Evolutionary conservation across 2,113 vertebrate genomes (phyloP), one percentile per base, ranked within the genome.

Genomic region (Cairina moschata): DNA sequence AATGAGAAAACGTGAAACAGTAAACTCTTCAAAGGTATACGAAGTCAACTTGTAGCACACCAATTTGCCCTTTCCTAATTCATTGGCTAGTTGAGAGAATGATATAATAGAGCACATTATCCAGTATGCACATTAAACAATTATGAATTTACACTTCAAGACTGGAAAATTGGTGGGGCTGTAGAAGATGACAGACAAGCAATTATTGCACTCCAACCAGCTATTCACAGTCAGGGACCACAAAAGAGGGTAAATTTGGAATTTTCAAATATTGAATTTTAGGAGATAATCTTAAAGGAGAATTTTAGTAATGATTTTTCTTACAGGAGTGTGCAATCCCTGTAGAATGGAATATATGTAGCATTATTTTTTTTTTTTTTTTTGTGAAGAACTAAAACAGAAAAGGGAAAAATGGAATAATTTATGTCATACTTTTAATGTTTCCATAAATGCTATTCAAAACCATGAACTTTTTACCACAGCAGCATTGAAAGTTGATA

Each of bases 11-110:
- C 90, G 94, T 60, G 75, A 90, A 95, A 95, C 74, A 95, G 94
- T 88, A 73, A 97, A 96, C 91, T 97, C 93, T 91, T 93, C 80
- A 72, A 86, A 97, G 91, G 80, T 79, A 81, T 63, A 90, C 91
- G 83, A 97, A 97, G 95, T 91, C 93, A 93, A 96, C 55, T 90
- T 68, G 92, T 66, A 81, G 94, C 81, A 93, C 17, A 80, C 25
- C 80, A 80, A 79, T 95, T 75, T 75, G 74, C 76, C 67, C 63
- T 82, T 14, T 87, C 63, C 60, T 52, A 81, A 94, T 90, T 96
- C 87, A 96, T 56, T 65, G 77, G 65, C 13, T 78, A 83, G 63
- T 83, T 93, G 55, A 86, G 73, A 80, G 87, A 90, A 96, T 18
- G 20, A 23, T 29, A 82, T 59, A 44, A 62, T 0, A 0, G 74